Percentiles rank a stretch among this genome's conserved stretches.
Evolutionary conservation across 2,888 invertebrate genomes (phyloP).

Genomic region (Ephialtes manifestator): DNA sequence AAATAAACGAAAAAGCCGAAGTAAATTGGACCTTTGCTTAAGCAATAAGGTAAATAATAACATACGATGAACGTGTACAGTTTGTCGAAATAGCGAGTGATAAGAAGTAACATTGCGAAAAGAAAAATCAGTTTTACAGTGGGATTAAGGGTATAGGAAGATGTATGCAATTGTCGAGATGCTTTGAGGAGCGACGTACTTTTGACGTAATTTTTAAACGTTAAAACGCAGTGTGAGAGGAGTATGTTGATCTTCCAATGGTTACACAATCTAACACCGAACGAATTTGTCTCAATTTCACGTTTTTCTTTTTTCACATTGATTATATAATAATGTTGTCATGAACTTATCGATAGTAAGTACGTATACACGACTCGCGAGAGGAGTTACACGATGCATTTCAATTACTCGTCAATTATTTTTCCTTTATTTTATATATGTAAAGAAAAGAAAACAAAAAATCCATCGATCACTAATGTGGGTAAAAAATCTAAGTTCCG

Average conservation of each 20-base stretch:
- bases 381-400: slow-evolving; percentile 36
- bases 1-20: slow-evolving; percentile 37
- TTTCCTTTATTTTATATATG: slow-evolving; percentile 55
- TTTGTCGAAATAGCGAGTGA: slow-evolving; percentile 29
- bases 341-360: slow-evolving; percentile 22
- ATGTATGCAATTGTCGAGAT: slow-evolving; percentile 10
- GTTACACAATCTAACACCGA: slow-evolving; percentile 29
- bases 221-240: background rate
- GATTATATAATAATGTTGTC: slow-evolving; percentile 11
- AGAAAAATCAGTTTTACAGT: slow-evolving; percentile 13
- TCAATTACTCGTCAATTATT: slow-evolving; percentile 69
- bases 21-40: slow-evolving; percentile 54
- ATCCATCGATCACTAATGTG: slow-evolving; percentile 1
- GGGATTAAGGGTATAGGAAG: background rate
- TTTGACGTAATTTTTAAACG: slow-evolving; percentile 23
- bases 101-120: slow-evolving; percentile 19
- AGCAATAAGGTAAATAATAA: slow-evolving; percentile 30
- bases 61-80: slow-evolving; percentile 31
- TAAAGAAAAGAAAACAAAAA: slow-evolving; percentile 22
- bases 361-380: slow-evolving; percentile 21
- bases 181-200: slow-evolving; percentile 3
- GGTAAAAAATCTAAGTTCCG: slow-evolving; percentile 15
- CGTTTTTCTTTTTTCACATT: slow-evolving; percentile 18
- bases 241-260: slow-evolving; percentile 56
- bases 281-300: slow-evolving; percentile 40